Conservation (phyloP, 1,140 invertebrate genomes). For the Araneus ventricosus region DNA sequence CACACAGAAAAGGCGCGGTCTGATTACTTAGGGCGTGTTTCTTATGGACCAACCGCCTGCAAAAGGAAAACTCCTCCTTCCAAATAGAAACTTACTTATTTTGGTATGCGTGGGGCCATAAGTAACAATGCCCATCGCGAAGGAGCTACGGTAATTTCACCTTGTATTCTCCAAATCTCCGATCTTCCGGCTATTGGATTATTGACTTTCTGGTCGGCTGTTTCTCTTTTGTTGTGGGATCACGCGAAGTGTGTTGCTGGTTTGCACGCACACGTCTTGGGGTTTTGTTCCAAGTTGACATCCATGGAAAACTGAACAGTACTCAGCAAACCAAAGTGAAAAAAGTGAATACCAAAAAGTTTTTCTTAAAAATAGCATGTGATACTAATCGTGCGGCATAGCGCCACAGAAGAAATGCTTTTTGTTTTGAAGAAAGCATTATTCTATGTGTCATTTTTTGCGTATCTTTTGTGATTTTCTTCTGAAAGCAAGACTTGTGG, state of each 20-base stretch:
- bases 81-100: slow-evolving; percentile 28
- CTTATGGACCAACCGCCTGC: neutral
- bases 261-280: slow-evolving; percentile 19
- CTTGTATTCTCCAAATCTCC: slow-evolving; percentile 13
- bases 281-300: neutral
- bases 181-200: slow-evolving; percentile 53
- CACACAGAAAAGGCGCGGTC: slow-evolving; percentile 37
- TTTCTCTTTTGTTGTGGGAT: slow-evolving; percentile 13
- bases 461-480: too few relatives aligned
- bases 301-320: neutral
- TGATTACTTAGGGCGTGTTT: slow-evolving; percentile 25
- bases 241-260: slow-evolving; percentile 11
- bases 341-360: neutral
- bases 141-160: slow-evolving; percentile 9
- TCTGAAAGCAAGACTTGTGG: too few relatives aligned
- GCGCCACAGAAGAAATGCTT: neutral
- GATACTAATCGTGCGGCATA: neutral
- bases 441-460: neutral
- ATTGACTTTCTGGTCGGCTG: slow-evolving; percentile 30
- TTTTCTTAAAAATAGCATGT: neutral
- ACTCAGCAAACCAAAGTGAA: neutral
- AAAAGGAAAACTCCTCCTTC: slow-evolving; percentile 34
- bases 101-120: neutral
- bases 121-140: slow-evolving; percentile 3
- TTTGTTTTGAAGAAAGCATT: neutral